phyloP scores from a whole-genome alignment of 2,113 vertebrate species.

The Bufo gargarizans region DNA sequence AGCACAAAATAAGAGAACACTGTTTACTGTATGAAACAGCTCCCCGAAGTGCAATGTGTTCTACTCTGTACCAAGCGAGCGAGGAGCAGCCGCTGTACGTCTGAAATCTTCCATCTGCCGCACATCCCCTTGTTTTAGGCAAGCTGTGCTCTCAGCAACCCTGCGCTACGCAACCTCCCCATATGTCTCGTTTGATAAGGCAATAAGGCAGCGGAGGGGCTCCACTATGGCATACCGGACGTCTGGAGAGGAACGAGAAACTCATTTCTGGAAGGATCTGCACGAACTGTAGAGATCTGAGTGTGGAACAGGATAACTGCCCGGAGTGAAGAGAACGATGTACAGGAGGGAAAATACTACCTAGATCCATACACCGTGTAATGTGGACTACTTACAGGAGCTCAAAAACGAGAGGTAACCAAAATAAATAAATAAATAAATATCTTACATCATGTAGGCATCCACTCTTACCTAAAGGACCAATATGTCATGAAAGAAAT shows the following conservation, averaged over 20 bases:
- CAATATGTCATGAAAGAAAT: no score
- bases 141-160: conserved; percentile 34
- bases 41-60: conserved; percentile 36
- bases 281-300: background rate
- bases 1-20: conserved; percentile 6
- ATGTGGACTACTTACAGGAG: no score
- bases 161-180: background rate
- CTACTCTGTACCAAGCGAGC: conserved; percentile 11
- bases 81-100: background rate
- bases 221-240: background rate
- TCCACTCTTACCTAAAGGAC: no score
- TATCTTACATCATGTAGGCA: no score
- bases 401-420: no score
- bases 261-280: background rate
- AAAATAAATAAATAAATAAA: no score
- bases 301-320: background rate
- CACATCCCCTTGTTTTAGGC: background rate
- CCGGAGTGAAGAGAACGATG: background rate
- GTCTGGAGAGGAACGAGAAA: background rate
- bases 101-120: conserved; percentile 1
- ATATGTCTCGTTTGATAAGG: conserved; percentile 4
- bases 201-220: background rate
- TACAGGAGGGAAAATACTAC: background rate
- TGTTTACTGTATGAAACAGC: conserved; percentile 10
- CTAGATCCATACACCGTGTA: background rate